These are phyloP conservation scores for Crocuta crocuta DNA, from an alignment of 2,113 vertebrate genomes.

Conservation along the genomic window DNA sequence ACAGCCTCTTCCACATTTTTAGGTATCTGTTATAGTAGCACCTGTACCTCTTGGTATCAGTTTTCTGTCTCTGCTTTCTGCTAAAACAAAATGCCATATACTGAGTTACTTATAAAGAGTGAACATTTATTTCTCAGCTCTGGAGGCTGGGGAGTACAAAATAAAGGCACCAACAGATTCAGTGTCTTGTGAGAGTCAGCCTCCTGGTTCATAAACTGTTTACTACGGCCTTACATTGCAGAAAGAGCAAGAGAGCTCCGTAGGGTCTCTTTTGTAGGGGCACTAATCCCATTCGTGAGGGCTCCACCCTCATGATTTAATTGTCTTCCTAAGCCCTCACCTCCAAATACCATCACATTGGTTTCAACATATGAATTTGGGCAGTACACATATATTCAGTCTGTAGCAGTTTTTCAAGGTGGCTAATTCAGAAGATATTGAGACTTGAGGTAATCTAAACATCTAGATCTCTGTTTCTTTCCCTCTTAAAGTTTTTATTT, in stretches of 20 bases:
- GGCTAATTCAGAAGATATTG: not conserved
- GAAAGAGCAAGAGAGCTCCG: not conserved
- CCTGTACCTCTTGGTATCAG: not conserved
- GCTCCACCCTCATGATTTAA: not conserved
- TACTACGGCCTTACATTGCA: not conserved
- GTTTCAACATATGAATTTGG: not conserved
- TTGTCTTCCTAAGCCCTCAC: not conserved
- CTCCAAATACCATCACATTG: not conserved
- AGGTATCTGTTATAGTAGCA: not conserved
- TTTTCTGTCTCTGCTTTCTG: not conserved
- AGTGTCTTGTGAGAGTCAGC: not conserved
- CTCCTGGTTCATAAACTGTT: not conserved
- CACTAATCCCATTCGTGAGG: not conserved
- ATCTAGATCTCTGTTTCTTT: not conserved
- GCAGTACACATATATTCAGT: not conserved
- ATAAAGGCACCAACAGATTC: not conserved
- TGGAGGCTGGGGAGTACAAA: not conserved
- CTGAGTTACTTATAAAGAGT: not conserved
- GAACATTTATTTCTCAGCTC: not conserved
- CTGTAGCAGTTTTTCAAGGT: not conserved
- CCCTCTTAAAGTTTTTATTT: not conserved
- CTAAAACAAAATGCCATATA: not conserved
- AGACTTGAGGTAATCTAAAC: not conserved
- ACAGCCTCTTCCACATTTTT: not conserved
- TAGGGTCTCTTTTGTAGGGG: not conserved